A percentile compares a stretch with the other conserved stretches of the same genome.
Evolutionary conservation across 1,140 invertebrate genomes (phyloP).

Genomic region (Cheumatopsyche charites): DNA sequence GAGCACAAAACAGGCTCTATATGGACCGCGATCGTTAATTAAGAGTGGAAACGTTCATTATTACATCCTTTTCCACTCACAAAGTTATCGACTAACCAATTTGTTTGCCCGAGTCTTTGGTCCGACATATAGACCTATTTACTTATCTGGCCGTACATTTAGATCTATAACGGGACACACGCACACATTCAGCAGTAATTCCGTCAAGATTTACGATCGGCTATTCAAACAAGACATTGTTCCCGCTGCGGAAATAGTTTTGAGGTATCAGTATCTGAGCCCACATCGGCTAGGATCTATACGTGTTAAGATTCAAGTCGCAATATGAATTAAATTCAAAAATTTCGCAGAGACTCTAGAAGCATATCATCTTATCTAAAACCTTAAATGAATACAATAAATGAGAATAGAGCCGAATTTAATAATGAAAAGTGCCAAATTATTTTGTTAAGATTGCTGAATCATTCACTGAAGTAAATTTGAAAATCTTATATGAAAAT

Average conservation of each 20-base stretch:
- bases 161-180: conserved; percentile 27
- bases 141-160: conserved; percentile 27
- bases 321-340: no score
- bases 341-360: no score
- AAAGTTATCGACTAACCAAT: conserved; percentile 30
- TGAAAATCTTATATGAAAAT: no score
- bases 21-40: conserved; percentile 14
- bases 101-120: conserved; percentile 15
- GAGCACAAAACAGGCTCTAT: not conserved
- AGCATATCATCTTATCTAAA: no score
- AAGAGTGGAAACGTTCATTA: conserved; percentile 29
- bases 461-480: no score
- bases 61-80: conserved; percentile 33
- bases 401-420: no score
- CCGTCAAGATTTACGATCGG: conserved; percentile 25
- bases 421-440: no score
- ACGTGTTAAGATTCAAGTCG: no score
- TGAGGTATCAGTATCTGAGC: no score
- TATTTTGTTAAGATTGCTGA: no score
- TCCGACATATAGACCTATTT: conserved; percentile 20
- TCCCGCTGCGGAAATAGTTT: not conserved
- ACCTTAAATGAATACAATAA: no score
- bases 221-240: conserved; percentile 32
- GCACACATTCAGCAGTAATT: conserved; percentile 11
- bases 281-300: no score